Percentiles rank a stretch among this genome's conserved stretches.
phyloP scores from a whole-genome alignment of 2,797 vertebrate species.

The Hippoglossus hippoglossus region DNA sequence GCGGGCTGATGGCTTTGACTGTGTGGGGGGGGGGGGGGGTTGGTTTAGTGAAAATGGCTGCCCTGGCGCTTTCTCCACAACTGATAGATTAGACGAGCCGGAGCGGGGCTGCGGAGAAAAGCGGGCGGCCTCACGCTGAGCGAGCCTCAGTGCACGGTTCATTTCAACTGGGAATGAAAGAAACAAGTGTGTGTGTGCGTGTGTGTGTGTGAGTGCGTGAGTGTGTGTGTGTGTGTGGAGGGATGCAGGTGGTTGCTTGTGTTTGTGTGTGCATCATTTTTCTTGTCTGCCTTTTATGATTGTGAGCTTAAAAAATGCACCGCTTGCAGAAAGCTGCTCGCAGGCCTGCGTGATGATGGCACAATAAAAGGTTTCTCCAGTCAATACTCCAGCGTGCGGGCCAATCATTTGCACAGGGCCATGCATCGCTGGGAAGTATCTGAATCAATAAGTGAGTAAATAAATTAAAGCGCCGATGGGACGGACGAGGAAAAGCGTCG shows the following conservation, averaged over 20 bases:
- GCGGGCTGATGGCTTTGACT: constrained; percentile 53
- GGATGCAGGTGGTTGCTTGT: constrained; percentile 4
- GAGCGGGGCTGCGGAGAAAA: constrained; percentile 32
- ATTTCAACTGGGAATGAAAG: constrained; percentile 53
- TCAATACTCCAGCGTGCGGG: constrained; percentile 62
- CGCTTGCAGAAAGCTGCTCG: constrained; percentile 63
- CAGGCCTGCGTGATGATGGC: constrained; percentile 63
- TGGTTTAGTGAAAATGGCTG: constrained; percentile 63
- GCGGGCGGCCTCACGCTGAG: constrained; percentile 34
- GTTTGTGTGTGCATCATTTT: constrained; percentile 43
- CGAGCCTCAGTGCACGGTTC: constrained; percentile 24
- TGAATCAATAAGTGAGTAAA: constrained; percentile 68
- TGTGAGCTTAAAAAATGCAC: constrained; percentile 67
- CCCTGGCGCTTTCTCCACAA: constrained; percentile 49
- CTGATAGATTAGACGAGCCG: constrained; percentile 71
- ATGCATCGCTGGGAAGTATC: constrained; percentile 62
- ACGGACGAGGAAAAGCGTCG: constrained; percentile 35
- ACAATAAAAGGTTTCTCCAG: constrained; percentile 68
- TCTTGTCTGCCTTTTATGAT: constrained; percentile 68
- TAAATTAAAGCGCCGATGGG: constrained; percentile 58
- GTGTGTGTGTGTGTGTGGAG: constrained; percentile 17
- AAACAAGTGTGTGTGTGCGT: constrained; percentile 42
- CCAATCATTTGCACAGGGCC: constrained; percentile 55
- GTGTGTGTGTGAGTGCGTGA: constrained; percentile 27
- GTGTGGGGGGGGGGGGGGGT: constrained; percentile 54